Evolutionary conservation across 1,140 invertebrate genomes (phyloP).

Genomic region (Sesamia nonagrioides): DNA sequence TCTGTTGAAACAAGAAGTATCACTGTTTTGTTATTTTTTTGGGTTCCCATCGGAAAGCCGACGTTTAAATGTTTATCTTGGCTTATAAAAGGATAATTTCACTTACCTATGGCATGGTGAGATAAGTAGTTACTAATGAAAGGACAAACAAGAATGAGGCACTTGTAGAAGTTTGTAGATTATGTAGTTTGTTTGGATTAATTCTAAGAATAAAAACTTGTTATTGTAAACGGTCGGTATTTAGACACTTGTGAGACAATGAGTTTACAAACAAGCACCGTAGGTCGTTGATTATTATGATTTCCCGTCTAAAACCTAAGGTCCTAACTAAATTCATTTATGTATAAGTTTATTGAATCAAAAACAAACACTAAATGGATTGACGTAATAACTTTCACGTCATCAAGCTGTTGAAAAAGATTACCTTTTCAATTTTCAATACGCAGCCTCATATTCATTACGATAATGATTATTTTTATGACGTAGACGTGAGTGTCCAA

Average conservation of each 20-base stretch:
- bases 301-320: background rate
- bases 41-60: background rate
- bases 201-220: background rate
- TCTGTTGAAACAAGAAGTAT: background rate
- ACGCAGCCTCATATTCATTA: constrained; percentile 32
- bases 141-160: background rate
- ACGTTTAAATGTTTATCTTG: background rate
- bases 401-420: constrained; percentile 21
- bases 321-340: no score
- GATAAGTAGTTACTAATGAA: background rate
- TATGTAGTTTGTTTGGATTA: background rate
- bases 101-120: background rate
- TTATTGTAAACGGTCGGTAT: background rate
- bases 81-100: background rate
- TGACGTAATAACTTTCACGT: background rate
- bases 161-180: background rate
- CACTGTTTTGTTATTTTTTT: background rate
- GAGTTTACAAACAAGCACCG: background rate
- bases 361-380: background rate
- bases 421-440: constrained; percentile 23
- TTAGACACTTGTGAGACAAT: background rate
- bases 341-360: background rate
- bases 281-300: background rate
- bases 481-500: background rate
- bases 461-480: constrained; percentile 31